Evolutionary conservation across 1,140 invertebrate genomes (phyloP).

Genomic region (Brachionus manjavacas): DNA sequence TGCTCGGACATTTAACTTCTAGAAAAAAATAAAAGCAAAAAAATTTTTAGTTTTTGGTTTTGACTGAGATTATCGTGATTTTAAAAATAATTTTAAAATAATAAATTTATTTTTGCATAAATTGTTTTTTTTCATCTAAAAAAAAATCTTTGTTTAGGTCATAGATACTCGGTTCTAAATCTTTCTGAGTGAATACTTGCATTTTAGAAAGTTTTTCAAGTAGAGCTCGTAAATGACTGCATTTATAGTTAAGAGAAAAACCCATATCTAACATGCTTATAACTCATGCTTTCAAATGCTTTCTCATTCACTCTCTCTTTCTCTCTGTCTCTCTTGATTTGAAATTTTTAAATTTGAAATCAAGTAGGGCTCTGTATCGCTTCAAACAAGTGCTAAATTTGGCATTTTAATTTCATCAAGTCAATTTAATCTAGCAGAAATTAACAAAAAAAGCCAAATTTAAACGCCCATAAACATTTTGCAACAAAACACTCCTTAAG

Average conservation of each 20-base stretch:
- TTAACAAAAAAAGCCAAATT: background rate
- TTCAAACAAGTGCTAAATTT: background rate
- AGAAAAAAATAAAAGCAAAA: background rate
- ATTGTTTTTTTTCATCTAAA: background rate
- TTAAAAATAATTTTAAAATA: background rate
- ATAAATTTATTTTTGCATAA: background rate
- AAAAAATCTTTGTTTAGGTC: background rate
- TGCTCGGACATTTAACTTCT: slow-evolving; percentile 21
- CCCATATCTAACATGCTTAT: background rate
- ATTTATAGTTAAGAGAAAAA: background rate
- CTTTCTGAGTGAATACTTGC: background rate
- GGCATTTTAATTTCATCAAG: background rate
- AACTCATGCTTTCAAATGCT: background rate
- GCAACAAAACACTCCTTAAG: background rate
- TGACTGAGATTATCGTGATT: background rate
- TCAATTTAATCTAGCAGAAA: background rate
- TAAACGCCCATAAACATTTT: background rate
- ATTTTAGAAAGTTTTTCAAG: background rate
- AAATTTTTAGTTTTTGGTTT: background rate
- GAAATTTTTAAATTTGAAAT: background rate
- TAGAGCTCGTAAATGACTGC: background rate
- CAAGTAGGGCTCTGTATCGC: background rate
- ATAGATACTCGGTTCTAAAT: background rate
- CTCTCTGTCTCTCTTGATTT: background rate
- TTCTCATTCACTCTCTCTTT: background rate